These are phyloP conservation scores for Etia nguti DNA, from an alignment of 2,113 vertebrate species.

Conservation along the genomic window DNA sequence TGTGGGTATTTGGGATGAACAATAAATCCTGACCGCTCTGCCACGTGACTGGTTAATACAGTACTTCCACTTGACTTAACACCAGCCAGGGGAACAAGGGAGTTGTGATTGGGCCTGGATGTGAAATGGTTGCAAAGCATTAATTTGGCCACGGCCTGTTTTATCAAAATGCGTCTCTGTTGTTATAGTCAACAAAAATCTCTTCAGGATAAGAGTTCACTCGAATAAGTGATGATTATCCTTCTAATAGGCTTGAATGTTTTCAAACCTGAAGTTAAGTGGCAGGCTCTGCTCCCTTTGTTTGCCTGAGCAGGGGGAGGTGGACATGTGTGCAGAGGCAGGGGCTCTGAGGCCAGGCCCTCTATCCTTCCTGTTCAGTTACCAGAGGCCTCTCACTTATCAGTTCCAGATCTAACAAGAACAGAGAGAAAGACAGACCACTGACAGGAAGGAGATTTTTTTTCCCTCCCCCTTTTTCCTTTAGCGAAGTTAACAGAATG, in stretches of 20 bases:
- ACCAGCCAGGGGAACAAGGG: slow-evolving; percentile 2
- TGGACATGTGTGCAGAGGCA: slow-evolving; percentile 66
- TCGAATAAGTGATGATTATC: slow-evolving; percentile 12
- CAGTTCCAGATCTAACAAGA: slow-evolving; percentile 70
- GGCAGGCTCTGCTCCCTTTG: slow-evolving; percentile 36
- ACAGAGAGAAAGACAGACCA: slow-evolving; percentile 60
- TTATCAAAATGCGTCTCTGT: neutral
- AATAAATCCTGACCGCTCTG: slow-evolving; percentile 16
- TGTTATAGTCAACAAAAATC: slow-evolving; percentile 5
- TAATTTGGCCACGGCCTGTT: neutral
- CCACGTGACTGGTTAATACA: slow-evolving; percentile 38
- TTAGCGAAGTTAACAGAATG: slow-evolving; percentile 61
- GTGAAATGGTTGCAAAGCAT: slow-evolving; percentile 29
- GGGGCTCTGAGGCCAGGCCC: slow-evolving; percentile 45
- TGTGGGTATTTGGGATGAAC: slow-evolving; percentile 19
- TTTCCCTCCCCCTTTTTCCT: neutral
- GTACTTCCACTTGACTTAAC: slow-evolving; percentile 40
- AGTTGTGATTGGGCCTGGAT: neutral
- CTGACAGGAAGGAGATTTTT: slow-evolving; percentile 66
- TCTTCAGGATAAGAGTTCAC: neutral
- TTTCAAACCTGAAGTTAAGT: slow-evolving; percentile 38
- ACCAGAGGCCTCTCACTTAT: slow-evolving; percentile 64
- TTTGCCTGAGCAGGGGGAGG: slow-evolving; percentile 45
- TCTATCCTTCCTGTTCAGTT: slow-evolving; percentile 69
- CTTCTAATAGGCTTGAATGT: slow-evolving; percentile 18